Conservation (phyloP, 2,797 vertebrate genomes). For the Darevskia mixta region DNA sequence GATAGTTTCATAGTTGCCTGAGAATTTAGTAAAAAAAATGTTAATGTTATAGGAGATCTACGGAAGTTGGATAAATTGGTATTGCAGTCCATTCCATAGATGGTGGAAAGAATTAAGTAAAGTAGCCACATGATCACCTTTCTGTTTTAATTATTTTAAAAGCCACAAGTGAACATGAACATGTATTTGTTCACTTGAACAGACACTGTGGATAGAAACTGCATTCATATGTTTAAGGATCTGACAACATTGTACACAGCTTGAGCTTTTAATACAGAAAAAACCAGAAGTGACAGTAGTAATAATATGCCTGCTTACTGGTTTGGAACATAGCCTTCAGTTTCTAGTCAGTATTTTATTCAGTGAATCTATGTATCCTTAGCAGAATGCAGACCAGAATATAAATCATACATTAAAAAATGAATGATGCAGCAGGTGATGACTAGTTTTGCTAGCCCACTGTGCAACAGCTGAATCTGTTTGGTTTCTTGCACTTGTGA, state of each 20-base stretch:
- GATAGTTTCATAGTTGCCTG: not conserved
- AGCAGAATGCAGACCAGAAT: not conserved
- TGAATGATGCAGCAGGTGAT: not conserved
- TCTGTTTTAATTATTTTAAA: slow-evolving; percentile 9
- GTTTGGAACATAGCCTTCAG: not conserved
- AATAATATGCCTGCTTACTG: not conserved
- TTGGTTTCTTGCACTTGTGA: too few species aligned
- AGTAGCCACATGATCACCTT: not conserved
- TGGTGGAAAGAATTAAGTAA: not conserved
- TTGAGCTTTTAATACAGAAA: not conserved
- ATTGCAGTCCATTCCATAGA: not conserved
- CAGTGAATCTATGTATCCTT: not conserved
- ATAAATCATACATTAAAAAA: not conserved
- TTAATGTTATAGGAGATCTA: not conserved
- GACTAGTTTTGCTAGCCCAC: too few species aligned
- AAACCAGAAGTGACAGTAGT: not conserved
- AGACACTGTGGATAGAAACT: rapidly evolving
- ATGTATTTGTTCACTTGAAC: slow-evolving; percentile 29
- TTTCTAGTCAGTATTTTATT: not conserved
- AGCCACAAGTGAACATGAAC: slow-evolving; percentile 30
- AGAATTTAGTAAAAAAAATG: not conserved
- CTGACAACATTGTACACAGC: not conserved
- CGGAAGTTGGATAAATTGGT: not conserved
- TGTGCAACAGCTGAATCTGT: not conserved
- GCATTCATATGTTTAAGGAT: not conserved